Conservation (phyloP, 2,888 invertebrate species). For the Netelia melanura region DNA sequence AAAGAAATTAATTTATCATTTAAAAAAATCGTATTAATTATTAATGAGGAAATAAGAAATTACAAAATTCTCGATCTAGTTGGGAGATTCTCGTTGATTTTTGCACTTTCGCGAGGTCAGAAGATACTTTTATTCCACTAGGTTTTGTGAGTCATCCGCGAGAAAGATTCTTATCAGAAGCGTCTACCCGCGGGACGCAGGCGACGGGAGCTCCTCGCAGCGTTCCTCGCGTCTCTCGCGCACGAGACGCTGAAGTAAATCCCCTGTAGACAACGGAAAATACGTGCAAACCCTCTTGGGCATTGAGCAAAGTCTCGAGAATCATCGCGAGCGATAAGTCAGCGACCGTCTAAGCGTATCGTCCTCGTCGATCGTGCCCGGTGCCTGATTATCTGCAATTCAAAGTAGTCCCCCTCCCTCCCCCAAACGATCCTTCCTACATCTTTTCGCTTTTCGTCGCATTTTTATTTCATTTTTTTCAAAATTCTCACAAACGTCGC, state of each 20-base stretch:
- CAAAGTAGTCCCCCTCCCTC: slow-evolving; percentile 70
- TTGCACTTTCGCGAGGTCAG: slow-evolving; percentile 35
- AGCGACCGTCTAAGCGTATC: slow-evolving; percentile 79
- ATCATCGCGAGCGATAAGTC: slow-evolving; percentile 75
- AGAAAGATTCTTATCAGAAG: slow-evolving; percentile 43
- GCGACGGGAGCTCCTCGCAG: not conserved
- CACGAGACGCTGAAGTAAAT: slow-evolving; percentile 35
- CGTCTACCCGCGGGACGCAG: slow-evolving; percentile 5
- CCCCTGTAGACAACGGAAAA: slow-evolving; percentile 23
- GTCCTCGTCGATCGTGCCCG: slow-evolving; percentile 75
- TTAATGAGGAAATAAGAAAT: no score
- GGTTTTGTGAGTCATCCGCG: slow-evolving; percentile 46
- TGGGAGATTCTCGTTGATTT: no score
- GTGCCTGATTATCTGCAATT: slow-evolving; percentile 79
- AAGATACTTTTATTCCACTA: slow-evolving; percentile 34
- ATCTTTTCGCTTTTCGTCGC: slow-evolving; percentile 32
- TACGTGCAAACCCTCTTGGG: slow-evolving; percentile 42
- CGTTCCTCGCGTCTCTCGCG: not conserved
- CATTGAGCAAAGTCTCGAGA: slow-evolving; percentile 32
- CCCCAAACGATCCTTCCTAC: slow-evolving; percentile 58
- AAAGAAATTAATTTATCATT: no score
- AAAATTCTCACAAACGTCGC: not conserved
- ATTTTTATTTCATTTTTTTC: not conserved
- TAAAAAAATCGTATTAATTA: no score
- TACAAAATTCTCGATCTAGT: no score